Conservation (phyloP, 2,797 vertebrate species). For the Melanotaenia boesemani region DNA sequence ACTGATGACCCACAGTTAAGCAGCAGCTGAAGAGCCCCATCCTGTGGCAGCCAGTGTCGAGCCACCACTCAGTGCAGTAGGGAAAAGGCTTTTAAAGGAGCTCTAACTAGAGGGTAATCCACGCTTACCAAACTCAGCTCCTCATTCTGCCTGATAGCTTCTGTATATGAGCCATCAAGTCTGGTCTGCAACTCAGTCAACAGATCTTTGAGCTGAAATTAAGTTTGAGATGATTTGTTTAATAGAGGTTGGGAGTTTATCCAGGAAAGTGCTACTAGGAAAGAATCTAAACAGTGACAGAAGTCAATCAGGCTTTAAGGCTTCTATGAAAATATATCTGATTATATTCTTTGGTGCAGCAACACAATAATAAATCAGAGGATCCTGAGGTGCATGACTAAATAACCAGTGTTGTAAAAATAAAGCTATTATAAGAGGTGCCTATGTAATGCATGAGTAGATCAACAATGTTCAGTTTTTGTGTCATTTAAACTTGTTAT, state of each 20-base stretch:
- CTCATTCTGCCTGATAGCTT: slow-evolving; percentile 99
- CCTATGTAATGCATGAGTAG: slow-evolving; percentile 1
- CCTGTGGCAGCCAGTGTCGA: slow-evolving; percentile 23
- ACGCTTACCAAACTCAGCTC: slow-evolving; percentile 98
- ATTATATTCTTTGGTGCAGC: slow-evolving; percentile 4
- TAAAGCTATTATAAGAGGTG: not conserved
- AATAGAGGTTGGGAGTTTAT: slow-evolving; percentile 48
- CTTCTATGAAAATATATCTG: not conserved
- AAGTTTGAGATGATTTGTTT: slow-evolving; percentile 88
- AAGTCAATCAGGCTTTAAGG: slow-evolving; percentile 12
- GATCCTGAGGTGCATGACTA: slow-evolving; percentile 17
- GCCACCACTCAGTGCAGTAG: slow-evolving; percentile 27
- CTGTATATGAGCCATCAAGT: slow-evolving; percentile 98
- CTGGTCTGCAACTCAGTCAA: slow-evolving; percentile 99
- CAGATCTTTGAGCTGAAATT: slow-evolving; percentile 99
- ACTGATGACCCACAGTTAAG: slow-evolving; percentile 48
- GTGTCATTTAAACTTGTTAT: slow-evolving; percentile 8
- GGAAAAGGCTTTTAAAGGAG: slow-evolving; percentile 42
- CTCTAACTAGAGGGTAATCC: slow-evolving; percentile 61
- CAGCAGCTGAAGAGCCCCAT: slow-evolving; percentile 37
- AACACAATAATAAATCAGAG: not conserved
- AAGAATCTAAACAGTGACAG: slow-evolving; percentile 28
- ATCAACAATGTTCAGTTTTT: not conserved
- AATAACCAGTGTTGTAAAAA: slow-evolving; percentile 11
- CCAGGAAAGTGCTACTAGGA: slow-evolving; percentile 39